These are phyloP conservation scores for Rhodinocichla rosea DNA, from an alignment of 2,113 vertebrate species.

Conservation along the genomic window DNA sequence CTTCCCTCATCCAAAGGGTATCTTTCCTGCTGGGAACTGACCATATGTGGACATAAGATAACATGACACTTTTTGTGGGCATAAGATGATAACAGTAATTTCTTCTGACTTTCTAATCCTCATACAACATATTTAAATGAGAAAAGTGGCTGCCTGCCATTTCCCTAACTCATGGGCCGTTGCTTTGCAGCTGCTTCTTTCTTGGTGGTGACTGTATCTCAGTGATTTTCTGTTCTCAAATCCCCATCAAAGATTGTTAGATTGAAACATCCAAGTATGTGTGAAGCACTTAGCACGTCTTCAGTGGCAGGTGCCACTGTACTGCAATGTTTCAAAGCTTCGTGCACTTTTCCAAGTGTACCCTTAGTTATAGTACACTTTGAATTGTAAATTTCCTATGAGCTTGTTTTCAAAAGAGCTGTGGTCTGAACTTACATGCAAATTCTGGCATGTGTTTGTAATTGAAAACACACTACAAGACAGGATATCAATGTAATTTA, in stretches of 20 bases:
- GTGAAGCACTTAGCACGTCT: not conserved
- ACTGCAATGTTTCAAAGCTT: not conserved
- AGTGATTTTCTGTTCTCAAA: not conserved
- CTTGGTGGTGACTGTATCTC: not conserved
- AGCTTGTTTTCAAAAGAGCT: not conserved
- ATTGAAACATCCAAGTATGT: not conserved
- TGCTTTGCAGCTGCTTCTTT: not conserved
- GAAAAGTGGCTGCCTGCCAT: not conserved
- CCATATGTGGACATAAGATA: not conserved
- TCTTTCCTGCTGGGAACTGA: not conserved
- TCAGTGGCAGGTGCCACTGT: not conserved
- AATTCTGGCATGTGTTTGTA: not conserved
- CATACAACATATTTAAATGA: not conserved
- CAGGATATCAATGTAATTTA: not conserved
- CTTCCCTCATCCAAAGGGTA: not conserved
- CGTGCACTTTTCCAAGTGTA: not conserved
- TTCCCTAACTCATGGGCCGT: not conserved
- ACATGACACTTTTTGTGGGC: not conserved
- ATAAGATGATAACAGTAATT: not conserved
- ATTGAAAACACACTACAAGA: not conserved
- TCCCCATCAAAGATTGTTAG: not conserved
- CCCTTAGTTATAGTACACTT: not conserved
- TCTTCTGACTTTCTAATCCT: not conserved
- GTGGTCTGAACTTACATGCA: not conserved
- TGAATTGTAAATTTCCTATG: not conserved